Evolutionary conservation across 2,888 invertebrate genomes (phyloP).

Genomic region (Gandaritis pyraliata): DNA sequence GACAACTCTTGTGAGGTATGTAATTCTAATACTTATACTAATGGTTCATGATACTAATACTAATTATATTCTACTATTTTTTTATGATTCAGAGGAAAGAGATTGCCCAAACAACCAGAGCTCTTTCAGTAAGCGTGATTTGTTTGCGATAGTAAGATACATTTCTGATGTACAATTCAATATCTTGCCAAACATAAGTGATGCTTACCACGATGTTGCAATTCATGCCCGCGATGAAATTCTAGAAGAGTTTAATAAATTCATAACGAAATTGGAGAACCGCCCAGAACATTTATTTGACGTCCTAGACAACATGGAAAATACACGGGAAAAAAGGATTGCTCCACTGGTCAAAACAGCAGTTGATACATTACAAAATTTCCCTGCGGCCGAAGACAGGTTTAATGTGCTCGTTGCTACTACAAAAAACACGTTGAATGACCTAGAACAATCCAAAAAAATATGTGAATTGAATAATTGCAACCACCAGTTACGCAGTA

Average conservation of each 20-base stretch:
- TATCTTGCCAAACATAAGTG: slow-evolving; percentile 38
- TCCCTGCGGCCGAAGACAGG: slow-evolving; percentile 31
- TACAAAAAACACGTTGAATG: slow-evolving; percentile 30
- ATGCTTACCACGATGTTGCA: slow-evolving; percentile 39
- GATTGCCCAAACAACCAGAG: slow-evolving; percentile 41
- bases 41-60: no score
- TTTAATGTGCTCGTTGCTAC: slow-evolving; percentile 31
- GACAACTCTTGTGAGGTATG: no score
- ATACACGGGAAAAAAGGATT: slow-evolving; percentile 35
- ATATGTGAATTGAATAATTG: slow-evolving; percentile 52
- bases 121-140: slow-evolving; percentile 46
- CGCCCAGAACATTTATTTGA: slow-evolving; percentile 56
- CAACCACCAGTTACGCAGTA: slow-evolving; percentile 22
- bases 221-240: slow-evolving; percentile 39
- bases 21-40: no score
- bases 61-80: background rate
- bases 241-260: slow-evolving; percentile 38
- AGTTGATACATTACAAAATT: slow-evolving; percentile 35
- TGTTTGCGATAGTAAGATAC: slow-evolving; percentile 49
- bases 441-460: slow-evolving; percentile 37
- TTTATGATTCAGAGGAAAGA: slow-evolving; percentile 16
- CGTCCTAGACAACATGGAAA: slow-evolving; percentile 49
- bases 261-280: slow-evolving; percentile 41
- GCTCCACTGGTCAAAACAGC: slow-evolving; percentile 41
- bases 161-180: slow-evolving; percentile 34